Base-by-base conservation (phyloP, 1,140 invertebrate genomes). In the Sycobia sp. region DNA sequence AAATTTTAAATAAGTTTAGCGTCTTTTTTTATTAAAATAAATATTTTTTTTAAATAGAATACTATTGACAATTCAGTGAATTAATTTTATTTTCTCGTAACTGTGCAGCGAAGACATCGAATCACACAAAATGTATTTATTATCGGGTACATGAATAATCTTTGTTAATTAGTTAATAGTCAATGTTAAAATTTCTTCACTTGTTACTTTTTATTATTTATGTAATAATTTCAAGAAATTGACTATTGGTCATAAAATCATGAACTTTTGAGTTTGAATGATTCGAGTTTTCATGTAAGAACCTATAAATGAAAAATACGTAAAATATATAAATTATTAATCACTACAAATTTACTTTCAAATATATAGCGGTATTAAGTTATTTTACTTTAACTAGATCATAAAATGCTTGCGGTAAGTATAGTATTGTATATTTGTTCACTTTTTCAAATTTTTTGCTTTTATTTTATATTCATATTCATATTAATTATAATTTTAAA, bases 1-100 rank as follows among this genome's bases (percentile, higher is more conserved):
- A n/a, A n/a, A n/a, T n/a, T n/a, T n/a, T n/a, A n/a, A n/a, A n/a
- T n/a, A n/a, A n/a, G n/a, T 38, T 38, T 14, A 44, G 20, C 2
- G 41, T 44, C 41, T 20, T 20, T 44, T 44, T 44, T 4, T 44
- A 44, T 44, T n/a, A 38, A 38, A 38, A 38, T 39, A 39, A 14
- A 13, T 39, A 39, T 39, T 14, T 34, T 3, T 7, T 44, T 27
- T 47, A 25, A 27, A 44, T 27, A 14, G 20, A 44, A 29, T 5
- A 56, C 25, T 67, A 68, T 67, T 69, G 68, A 65, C 66, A 68
- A 66, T 62, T n/a, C n/a, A 63, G 34, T 66, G 63, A 68, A 71
- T 61, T 62, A 66, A 43, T 72, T 72, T 67, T 65, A 65, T 66
- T 70, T 67, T 67, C 39, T 65, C 53, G 62, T 64, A 61, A 66